A percentile compares a stretch with the other conserved stretches of the same genome.
phyloP scores from a whole-genome alignment of 2,113 vertebrate genomes.

The Sialia sialis region DNA sequence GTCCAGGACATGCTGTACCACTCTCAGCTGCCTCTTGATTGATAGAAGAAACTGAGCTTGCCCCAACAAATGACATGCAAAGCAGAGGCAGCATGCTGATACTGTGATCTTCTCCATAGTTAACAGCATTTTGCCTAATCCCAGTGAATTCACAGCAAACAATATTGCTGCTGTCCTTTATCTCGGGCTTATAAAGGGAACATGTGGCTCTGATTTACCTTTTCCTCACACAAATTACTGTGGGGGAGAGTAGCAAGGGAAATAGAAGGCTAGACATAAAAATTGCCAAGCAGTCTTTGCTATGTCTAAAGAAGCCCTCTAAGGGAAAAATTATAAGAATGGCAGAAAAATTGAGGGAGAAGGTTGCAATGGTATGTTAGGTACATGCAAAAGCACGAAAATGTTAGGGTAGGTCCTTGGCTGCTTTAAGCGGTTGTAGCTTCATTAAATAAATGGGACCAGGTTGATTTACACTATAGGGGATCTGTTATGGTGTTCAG shows the following conservation, averaged over 20 bases:
- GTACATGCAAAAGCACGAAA: slow-evolving; percentile 26
- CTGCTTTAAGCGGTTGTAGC: slow-evolving; percentile 17
- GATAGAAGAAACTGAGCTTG: background rate
- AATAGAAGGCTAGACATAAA: slow-evolving; percentile 62
- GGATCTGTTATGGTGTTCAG: slow-evolving; percentile 16
- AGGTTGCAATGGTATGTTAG: background rate
- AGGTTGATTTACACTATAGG: slow-evolving; percentile 32
- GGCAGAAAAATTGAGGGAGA: slow-evolving; percentile 45
- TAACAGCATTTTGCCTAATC: slow-evolving; percentile 11
- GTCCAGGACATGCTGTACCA: background rate
- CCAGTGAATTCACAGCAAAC: background rate
- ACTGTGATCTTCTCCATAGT: background rate
- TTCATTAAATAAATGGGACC: slow-evolving; percentile 34
- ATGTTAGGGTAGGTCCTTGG: slow-evolving; percentile 10
- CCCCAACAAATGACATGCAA: background rate
- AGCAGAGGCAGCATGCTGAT: background rate
- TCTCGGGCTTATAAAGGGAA: slow-evolving; percentile 16
- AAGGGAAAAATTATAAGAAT: slow-evolving; percentile 57
- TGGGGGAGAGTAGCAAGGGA: slow-evolving; percentile 57
- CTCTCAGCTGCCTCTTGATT: background rate
- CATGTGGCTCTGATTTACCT: slow-evolving; percentile 68
- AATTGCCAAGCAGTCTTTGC: slow-evolving; percentile 58
- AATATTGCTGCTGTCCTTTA: slow-evolving; percentile 30
- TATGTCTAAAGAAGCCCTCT: slow-evolving; percentile 63
- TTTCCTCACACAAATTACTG: slow-evolving; percentile 50